Percentiles rank a stretch among this genome's conserved stretches.
Conservation (phyloP, 37 sponge, comb jelly and placozoan species). For the Aphrocallistes beatrix region DNA sequence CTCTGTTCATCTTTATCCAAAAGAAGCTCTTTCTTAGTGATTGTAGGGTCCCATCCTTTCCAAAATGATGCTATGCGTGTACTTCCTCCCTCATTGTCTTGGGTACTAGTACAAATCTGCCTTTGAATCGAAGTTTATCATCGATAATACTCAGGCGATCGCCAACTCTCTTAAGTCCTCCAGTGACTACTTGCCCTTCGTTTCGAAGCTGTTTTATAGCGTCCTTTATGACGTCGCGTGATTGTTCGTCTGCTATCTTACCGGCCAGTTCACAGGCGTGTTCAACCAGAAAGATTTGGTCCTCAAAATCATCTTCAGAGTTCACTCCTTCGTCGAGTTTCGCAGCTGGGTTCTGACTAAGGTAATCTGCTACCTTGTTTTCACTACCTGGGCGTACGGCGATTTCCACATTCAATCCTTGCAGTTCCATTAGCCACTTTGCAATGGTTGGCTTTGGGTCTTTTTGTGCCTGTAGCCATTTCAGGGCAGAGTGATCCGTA, state of each 20-base stretch:
- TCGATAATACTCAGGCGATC: neutral
- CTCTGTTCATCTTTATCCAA: constrained; percentile 37
- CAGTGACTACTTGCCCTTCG: neutral
- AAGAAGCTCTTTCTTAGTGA: constrained; percentile 25
- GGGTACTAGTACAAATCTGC: neutral
- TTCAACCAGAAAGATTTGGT: neutral
- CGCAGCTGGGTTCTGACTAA: constrained; percentile 21
- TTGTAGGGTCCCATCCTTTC: neutral
- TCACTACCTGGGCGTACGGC: constrained; percentile 21
- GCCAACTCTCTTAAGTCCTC: neutral
- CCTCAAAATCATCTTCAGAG: neutral
- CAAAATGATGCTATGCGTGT: neutral
- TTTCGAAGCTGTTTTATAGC: neutral
- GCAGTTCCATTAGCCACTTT: constrained; percentile 30
- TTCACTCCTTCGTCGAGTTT: neutral
- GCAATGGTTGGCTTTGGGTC: constrained; percentile 34
- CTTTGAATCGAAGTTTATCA: neutral
- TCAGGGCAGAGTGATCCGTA: constrained; percentile 36
- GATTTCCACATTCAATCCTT: constrained; percentile 34
- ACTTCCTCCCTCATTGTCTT: neutral
- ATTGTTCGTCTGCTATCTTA: neutral
- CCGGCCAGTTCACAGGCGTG: neutral
- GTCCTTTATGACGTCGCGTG: neutral
- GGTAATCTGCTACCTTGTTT: constrained; percentile 31
- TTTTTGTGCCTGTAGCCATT: neutral